These are phyloP conservation scores for Leptinotarsa haldemani DNA, from an alignment of 2,888 invertebrate species.

Conservation along the genomic window DNA sequence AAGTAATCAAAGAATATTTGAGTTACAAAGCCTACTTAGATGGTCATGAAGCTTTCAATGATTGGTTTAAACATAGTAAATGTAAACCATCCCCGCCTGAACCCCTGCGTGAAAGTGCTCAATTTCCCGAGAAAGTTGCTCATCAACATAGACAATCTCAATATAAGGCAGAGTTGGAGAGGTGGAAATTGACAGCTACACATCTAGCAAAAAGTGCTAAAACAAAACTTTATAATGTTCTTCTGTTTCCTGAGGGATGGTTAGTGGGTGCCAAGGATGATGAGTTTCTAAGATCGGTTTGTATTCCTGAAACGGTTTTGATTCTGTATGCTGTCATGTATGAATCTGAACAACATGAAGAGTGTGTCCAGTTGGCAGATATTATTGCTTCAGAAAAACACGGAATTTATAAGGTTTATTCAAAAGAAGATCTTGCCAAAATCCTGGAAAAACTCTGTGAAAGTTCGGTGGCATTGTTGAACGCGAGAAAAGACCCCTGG, in stretches of 20 bases:
- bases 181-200: slow-evolving; percentile 68
- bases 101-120: slow-evolving; percentile 70
- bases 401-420: slow-evolving; percentile 83
- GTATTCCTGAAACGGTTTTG: slow-evolving; percentile 85
- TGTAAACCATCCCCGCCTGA: slow-evolving; percentile 80
- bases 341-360: slow-evolving; percentile 79
- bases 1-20: slow-evolving; percentile 82
- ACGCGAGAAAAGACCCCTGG: slow-evolving; percentile 85
- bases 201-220: slow-evolving; percentile 75
- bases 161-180: slow-evolving; percentile 80
- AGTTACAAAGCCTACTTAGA: slow-evolving; percentile 89
- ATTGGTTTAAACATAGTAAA: slow-evolving; percentile 88
- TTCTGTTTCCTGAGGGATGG: slow-evolving; percentile 93
- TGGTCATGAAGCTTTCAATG: slow-evolving; percentile 87
- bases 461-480: slow-evolving; percentile 80
- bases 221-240: slow-evolving; percentile 84
- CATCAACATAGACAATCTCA: slow-evolving; percentile 86
- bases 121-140: slow-evolving; percentile 89
- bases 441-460: slow-evolving; percentile 82
- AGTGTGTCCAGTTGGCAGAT: slow-evolving; percentile 83
- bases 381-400: slow-evolving; percentile 83
- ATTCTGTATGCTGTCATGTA: slow-evolving; percentile 84
- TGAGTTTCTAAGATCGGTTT: slow-evolving; percentile 78
- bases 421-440: slow-evolving; percentile 81
- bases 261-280: slow-evolving; percentile 75